Evolutionary conservation across 2,113 vertebrate species (phyloP).

Genomic region (Tragelaphus imberbis): DNA sequence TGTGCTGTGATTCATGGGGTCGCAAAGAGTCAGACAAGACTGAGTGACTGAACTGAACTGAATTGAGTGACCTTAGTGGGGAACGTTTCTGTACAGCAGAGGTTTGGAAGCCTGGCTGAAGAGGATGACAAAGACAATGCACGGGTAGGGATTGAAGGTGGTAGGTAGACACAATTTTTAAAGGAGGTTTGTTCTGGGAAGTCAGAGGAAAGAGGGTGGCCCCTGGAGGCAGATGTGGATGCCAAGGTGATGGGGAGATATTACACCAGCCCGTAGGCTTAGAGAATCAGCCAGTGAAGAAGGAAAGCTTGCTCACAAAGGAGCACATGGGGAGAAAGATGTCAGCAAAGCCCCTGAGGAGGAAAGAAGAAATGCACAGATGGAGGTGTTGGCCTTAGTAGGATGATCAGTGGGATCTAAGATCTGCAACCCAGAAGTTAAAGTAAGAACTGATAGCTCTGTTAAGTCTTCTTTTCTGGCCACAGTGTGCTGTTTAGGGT

Average conservation of each 20-base stretch:
- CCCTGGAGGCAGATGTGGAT: no score
- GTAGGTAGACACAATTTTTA: not conserved
- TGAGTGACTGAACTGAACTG: no score
- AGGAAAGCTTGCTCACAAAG: not conserved
- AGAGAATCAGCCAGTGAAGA: not conserved
- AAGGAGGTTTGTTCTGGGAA: not conserved
- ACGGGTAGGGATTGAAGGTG: not conserved
- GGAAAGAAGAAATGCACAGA: not conserved
- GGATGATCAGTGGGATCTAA: not conserved
- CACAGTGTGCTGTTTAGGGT: not conserved
- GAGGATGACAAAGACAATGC: not conserved
- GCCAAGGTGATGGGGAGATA: not conserved
- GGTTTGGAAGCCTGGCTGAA: not conserved
- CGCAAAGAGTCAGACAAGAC: no score
- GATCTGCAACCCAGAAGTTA: not conserved
- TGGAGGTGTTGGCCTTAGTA: not conserved
- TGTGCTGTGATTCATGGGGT: no score
- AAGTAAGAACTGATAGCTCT: not conserved
- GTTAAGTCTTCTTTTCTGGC: not conserved
- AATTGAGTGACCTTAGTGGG: not conserved
- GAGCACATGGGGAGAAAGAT: not conserved
- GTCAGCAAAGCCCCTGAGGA: not conserved
- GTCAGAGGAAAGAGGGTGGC: not conserved
- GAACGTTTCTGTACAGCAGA: not conserved
- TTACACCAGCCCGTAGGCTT: not conserved